Evolutionary conservation across 2,797 vertebrate species (phyloP), one percentile per base, ranked within the genome.

Genomic region (Crax fasciolata): DNA sequence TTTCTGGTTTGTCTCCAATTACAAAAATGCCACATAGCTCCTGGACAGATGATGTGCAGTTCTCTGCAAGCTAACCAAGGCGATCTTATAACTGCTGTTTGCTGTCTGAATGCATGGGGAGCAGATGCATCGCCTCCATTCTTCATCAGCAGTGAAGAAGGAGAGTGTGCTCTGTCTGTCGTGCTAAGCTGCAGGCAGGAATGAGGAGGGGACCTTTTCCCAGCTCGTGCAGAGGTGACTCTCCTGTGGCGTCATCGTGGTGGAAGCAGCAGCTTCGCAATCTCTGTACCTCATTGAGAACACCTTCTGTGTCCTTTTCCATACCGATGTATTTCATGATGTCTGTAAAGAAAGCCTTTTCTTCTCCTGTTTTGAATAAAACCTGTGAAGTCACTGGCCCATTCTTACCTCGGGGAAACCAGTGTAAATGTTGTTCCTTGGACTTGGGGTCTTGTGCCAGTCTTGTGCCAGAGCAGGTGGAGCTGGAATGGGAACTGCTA

Each of bases 351-450:
- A 86, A 80, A 87, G 44, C 54, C 54, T 84, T 89, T 79, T 57
- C 62, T 80, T 94, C 55, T 63, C 61, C 41, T 39, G 58, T 92
- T 95, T 88, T 87, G 49, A 95, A 89, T 95, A 93, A 96, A 92
- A 70, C 79, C 65, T 93, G 43, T 91, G 74, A 94, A 91, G 66
- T 71, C 63, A 35, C 5, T 67, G 59, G 27, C 24, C 32, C 2
- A 1, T 74, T 81, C 84, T 49, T 85, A 52, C 61, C 39, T 68
- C 57, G 57, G 23, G 81, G 58, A 86, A 62, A 87, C 18, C 27
- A 30, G 24, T 39, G n/a, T 68, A 27, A 73, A 41, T 61, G 38
- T 44, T 2, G 30, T 49, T 79, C 13, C 0, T 0, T 25, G 32
- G 20, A 32, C 9, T 1, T 3, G 55, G 39, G 32, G 44, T 3